Conservation (phyloP, 2,888 invertebrate genomes). For the Galerucella pusilla region DNA sequence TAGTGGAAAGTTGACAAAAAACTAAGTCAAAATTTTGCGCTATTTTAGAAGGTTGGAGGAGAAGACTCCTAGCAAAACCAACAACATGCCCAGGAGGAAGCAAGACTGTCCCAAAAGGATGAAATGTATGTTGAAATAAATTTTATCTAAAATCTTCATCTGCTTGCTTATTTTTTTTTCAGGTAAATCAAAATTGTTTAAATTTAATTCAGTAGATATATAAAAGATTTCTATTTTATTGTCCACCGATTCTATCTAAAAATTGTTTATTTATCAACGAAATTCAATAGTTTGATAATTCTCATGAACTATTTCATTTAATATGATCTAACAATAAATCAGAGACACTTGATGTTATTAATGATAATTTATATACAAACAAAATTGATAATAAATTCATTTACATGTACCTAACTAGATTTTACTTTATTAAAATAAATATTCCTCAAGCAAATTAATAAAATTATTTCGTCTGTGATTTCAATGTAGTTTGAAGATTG, state of each 20-base stretch:
- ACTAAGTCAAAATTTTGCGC: conserved; percentile 59
- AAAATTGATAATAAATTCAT: neutral
- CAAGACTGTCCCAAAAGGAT: conserved; percentile 68
- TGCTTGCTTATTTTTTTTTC: no score
- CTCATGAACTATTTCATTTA: no score
- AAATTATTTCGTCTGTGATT: neutral
- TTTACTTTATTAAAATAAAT: no score
- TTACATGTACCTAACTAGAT: no score
- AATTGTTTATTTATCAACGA: neutral
- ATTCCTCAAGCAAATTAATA: no score
- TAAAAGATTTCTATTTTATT: neutral
- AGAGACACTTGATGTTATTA: neutral
- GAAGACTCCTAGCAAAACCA: conserved; percentile 47
- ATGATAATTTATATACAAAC: neutral
- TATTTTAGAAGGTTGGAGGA: conserved; percentile 55
- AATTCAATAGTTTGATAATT: no score
- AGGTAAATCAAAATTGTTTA: no score
- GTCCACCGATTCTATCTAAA: neutral
- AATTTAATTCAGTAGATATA: neutral
- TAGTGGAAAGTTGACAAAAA: conserved; percentile 42
- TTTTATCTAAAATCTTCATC: neutral
- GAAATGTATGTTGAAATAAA: conserved; percentile 65
- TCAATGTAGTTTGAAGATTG: neutral
- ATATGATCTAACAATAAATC: neutral
- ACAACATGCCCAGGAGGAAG: conserved; percentile 67